These are phyloP conservation scores for Ophonus ardosiacus DNA, from an alignment of 2,888 invertebrate species.

Conservation along the genomic window DNA sequence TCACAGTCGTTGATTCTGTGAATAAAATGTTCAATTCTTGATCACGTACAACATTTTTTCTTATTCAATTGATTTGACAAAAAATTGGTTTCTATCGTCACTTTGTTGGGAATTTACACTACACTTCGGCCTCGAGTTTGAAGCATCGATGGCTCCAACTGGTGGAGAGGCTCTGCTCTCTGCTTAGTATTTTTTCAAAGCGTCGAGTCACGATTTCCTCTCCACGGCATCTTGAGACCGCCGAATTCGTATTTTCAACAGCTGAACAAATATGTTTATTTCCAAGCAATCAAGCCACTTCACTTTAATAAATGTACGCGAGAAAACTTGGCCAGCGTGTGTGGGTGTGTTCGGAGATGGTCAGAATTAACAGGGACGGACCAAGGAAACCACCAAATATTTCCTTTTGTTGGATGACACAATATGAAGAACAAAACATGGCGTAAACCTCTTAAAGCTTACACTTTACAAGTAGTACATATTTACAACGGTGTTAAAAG, in stretches of 20 bases:
- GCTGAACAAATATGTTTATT: slow-evolving; percentile 61
- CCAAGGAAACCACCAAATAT: background rate
- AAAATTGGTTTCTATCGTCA: background rate
- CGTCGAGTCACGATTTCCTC: slow-evolving; percentile 44
- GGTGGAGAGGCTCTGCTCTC: slow-evolving; percentile 21
- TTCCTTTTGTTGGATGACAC: background rate
- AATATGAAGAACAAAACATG: background rate
- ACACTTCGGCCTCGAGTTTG: background rate
- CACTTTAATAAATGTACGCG: slow-evolving; percentile 52
- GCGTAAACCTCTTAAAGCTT: too few relatives aligned
- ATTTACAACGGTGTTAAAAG: too few relatives aligned
- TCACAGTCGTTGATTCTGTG: too few relatives aligned
- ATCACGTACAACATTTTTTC: too few relatives aligned
- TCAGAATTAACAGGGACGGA: background rate
- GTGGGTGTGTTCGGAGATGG: slow-evolving; percentile 33
- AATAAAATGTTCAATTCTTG: too few relatives aligned
- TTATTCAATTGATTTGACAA: background rate
- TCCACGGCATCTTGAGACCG: slow-evolving; percentile 32
- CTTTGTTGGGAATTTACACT: background rate
- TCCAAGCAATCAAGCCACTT: slow-evolving; percentile 57
- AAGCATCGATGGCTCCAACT: slow-evolving; percentile 13
- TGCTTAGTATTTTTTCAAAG: slow-evolving; percentile 32
- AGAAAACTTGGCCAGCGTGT: slow-evolving; percentile 27
- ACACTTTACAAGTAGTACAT: too few relatives aligned
- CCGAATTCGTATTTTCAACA: slow-evolving; percentile 56